These are phyloP conservation scores for Disparrhopalites patrizii DNA, from an alignment of 2,888 invertebrate species.

Conservation along the genomic window DNA sequence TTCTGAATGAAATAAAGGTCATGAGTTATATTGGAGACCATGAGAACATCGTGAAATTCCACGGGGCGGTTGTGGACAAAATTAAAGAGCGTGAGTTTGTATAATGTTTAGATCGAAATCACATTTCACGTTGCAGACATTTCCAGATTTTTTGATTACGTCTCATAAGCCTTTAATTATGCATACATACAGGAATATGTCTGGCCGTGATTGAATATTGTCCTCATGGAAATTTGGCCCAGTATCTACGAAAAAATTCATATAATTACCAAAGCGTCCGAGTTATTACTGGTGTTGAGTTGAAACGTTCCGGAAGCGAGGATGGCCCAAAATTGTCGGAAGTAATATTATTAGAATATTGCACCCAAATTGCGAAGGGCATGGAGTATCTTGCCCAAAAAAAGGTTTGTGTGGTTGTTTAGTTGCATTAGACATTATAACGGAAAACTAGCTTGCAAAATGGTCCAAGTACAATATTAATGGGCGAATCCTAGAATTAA, in stretches of 20 bases:
- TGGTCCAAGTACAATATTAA: too few species aligned
- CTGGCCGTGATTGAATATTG: background rate
- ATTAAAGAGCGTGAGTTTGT: background rate
- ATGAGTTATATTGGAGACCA: background rate
- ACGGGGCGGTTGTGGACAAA: background rate
- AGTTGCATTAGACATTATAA: too few species aligned
- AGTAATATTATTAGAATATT: too few species aligned
- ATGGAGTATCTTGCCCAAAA: background rate
- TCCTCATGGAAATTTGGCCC: background rate
- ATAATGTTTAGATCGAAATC: background rate
- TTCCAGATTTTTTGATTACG: background rate
- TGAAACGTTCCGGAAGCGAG: background rate
- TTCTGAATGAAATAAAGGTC: background rate
- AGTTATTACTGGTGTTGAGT: background rate
- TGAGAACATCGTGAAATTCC: background rate
- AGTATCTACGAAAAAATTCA: background rate
- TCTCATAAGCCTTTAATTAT: background rate
- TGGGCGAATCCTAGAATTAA: background rate
- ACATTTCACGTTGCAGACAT: background rate
- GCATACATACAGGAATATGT: background rate
- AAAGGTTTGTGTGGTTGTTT: too few species aligned
- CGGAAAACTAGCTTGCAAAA: too few species aligned
- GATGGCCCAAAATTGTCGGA: too few species aligned
- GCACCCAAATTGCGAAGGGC: background rate
- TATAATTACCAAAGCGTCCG: too few species aligned